These are phyloP conservation scores for Callosobruchus maculatus DNA, from an alignment of 2,888 invertebrate species.

Conservation along the genomic window DNA sequence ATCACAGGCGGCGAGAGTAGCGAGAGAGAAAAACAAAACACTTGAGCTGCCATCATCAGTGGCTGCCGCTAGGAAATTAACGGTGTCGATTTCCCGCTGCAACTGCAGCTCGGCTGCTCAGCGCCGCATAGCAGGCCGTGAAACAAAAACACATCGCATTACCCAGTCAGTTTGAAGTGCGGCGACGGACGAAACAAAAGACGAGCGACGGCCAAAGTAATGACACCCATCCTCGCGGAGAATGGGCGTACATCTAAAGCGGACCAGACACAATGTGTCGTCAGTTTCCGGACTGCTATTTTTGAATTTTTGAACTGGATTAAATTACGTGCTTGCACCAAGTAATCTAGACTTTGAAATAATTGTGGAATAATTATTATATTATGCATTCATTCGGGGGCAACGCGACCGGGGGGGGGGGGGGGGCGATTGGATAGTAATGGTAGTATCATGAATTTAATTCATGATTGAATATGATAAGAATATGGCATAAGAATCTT, in stretches of 20 bases:
- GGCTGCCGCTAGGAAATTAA: not conserved
- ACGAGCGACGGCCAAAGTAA: not conserved
- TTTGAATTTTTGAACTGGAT: too few relatives aligned
- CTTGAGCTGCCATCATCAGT: not conserved
- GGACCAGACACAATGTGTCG: not conserved
- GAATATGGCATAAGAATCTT: too few relatives aligned
- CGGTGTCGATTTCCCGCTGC: not conserved
- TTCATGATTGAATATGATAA: too few relatives aligned
- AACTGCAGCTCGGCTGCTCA: not conserved
- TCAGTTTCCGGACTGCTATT: too few relatives aligned
- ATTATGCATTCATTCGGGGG: too few relatives aligned
- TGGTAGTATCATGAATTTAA: too few relatives aligned
- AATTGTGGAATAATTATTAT: too few relatives aligned
- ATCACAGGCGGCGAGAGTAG: not conserved
- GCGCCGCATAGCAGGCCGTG: not conserved
- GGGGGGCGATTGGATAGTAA: too few relatives aligned
- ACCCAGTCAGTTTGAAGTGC: constrained; percentile 20
- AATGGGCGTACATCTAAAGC: not conserved
- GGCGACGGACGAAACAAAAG: constrained; percentile 2
- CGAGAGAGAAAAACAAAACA: not conserved
- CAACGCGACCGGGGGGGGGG: too few relatives aligned
- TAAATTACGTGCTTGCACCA: too few relatives aligned
- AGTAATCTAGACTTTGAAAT: too few relatives aligned
- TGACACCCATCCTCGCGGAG: not conserved
- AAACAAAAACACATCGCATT: constrained; percentile 1